A percentile compares a stretch with the other conserved stretches of the same genome.
phyloP scores from a whole-genome alignment of 2,888 invertebrate species.

The Aethes cnicana region DNA sequence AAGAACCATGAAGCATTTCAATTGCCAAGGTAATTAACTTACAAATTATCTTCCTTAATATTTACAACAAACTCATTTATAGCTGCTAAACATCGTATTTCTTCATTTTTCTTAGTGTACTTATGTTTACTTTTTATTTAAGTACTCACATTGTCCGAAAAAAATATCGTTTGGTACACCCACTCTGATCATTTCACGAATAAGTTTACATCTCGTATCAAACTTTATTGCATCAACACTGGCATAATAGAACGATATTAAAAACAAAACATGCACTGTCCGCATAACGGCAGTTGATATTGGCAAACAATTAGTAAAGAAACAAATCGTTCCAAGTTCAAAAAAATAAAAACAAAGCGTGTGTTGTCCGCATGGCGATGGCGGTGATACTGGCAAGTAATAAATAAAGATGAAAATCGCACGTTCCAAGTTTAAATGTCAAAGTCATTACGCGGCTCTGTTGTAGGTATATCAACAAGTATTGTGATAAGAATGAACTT shows the following conservation, averaged over 20 bases:
- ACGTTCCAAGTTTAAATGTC: slow-evolving; percentile 46
- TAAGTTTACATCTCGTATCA: slow-evolving; percentile 65
- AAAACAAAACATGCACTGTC: slow-evolving; percentile 48
- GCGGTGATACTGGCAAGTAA: slow-evolving; percentile 15
- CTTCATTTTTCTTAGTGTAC: neutral
- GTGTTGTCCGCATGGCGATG: slow-evolving; percentile 51
- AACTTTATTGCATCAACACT: slow-evolving; percentile 48
- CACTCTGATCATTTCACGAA: slow-evolving; percentile 56
- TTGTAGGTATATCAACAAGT: slow-evolving; percentile 24
- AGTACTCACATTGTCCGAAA: slow-evolving; percentile 67
- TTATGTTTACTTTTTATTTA: neutral
- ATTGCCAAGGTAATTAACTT: too few species aligned
- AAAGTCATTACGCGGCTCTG: slow-evolving; percentile 44
- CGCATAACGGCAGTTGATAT: slow-evolving; percentile 50
- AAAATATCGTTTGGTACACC: slow-evolving; percentile 60
- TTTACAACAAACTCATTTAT: too few species aligned
- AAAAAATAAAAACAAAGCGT: slow-evolving; percentile 49
- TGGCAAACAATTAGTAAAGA: slow-evolving; percentile 16
- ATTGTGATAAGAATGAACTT: slow-evolving; percentile 18
- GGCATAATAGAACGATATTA: slow-evolving; percentile 38
- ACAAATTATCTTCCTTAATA: too few species aligned
- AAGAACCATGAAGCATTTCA: too few species aligned
- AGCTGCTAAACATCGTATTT: too few species aligned
- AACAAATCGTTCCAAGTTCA: slow-evolving; percentile 32
- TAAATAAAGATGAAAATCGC: slow-evolving; percentile 20